Base-by-base conservation (phyloP, 1,140 invertebrate species). In the Dreissena rostriformis region DNA sequence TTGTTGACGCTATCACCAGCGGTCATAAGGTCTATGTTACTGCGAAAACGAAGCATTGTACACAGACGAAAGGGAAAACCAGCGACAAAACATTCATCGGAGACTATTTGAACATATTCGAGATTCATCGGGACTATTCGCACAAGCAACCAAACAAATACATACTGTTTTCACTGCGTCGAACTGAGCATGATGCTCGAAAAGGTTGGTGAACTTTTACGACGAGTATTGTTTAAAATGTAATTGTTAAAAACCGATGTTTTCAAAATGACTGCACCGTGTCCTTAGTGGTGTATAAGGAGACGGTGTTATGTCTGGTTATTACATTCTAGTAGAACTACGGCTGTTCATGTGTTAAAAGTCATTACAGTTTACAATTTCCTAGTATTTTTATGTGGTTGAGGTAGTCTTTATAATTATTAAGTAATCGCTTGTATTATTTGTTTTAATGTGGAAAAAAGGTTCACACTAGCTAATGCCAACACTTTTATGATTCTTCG, bases 21-120 rank as follows among this genome's bases (percentile, higher is more conserved):
- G 86, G 86, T 1, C 86, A 78, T 19, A 77, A 83, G 22, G 86
- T 87, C n/a, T 85, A 83, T 39, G 85, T 83, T 51, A 74, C 78
- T n/a, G 76, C 82, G 17, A 74, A 87, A 17, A 79, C 85, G 10
- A 79, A 81, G 17, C 72, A 71, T n/a, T 87, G 86, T 79, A 39
- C 57, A 7, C 67, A 83, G 19, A 71, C 71, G 6, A 57, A 57
- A 14, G 22, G 65, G 1, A n/a, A n/a, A n/a, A 82, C 78, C 22
- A 70, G 70, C 14, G 76, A 87, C 26, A 8, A 75, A 49, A 65
- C 80, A 1, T 79, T 83, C 15, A 79, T 87, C 57, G 86, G 86
- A 26, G 86, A 87, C 53, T 82, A 82, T 29, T 71, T 87, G 19
- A 67, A 85, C 76, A 75, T 75, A 7, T 87, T 85, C 66, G 84